Evolutionary conservation across 2,888 invertebrate species (phyloP), one percentile per base, ranked within the genome.

Genomic region (Ptychoptera contaminata): DNA sequence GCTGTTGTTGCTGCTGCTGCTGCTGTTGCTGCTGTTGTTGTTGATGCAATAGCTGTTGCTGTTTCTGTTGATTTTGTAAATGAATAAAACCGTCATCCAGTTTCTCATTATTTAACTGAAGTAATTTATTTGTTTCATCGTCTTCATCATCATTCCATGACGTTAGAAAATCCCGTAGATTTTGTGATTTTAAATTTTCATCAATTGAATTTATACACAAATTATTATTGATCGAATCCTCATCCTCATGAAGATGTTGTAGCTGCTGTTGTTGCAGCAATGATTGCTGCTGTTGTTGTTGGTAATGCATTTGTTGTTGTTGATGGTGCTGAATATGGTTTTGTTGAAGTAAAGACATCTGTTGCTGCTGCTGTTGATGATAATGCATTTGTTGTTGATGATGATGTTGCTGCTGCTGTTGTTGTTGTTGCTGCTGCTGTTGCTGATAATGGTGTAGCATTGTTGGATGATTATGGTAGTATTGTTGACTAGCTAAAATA

Each of bases 141-240:
- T 65, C 65, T 32, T 65, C 65, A 45, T 64, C 65, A 46, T 62
- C 63, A 44, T 66, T 66, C 65, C 65, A 66, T 14, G 62, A 58
- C 14, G 63, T 52, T 2, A 66, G 53, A 42, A 64, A 66, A 48
- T 66, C 65, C 1, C 65, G 57, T 15, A 66, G 53, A 42, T 60
- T 65, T 30, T 62, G 57, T 42, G 56, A 58, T 46, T 60, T 60
- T 23, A 35, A 12, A 35, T 42, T 34, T 23, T 42, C 42, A 35
- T 42, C 42, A 1, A 23, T 23, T n/a, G 23, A 2, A 35, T 34
- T 23, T 4, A 14, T 16, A 23, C 4, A 7, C 7, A 23, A 23
- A 23, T 23, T 7, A 7, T 3, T 5, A 23, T 23, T 23, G 4
- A 23, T 23, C 3, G 23, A 3, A 23, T 23, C 23, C 7, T 23